phyloP scores from a whole-genome alignment of 1,140 invertebrate genomes.

The Lasioglossum baleicum region DNA sequence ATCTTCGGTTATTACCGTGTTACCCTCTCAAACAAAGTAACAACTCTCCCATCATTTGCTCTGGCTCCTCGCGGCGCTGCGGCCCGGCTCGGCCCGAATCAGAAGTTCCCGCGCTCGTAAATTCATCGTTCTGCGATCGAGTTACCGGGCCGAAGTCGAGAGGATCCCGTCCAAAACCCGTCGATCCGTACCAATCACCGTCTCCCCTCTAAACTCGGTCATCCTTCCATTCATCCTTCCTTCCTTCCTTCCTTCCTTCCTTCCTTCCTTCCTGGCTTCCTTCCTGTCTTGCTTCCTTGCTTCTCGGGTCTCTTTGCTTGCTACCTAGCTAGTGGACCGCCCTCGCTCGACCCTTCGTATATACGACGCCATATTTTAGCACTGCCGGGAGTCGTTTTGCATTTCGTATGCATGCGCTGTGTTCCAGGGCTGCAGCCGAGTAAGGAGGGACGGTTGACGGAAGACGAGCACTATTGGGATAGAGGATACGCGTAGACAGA shows the following conservation, averaged over 20 bases:
- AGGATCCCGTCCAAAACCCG: constrained; percentile 14
- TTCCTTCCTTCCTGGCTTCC: constrained; percentile 3
- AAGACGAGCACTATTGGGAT: constrained; percentile 4
- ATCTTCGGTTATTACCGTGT: constrained; percentile 30
- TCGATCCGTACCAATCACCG: constrained; percentile 29
- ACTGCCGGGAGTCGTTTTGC: constrained; percentile 31
- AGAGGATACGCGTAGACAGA: neutral
- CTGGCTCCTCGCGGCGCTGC: neutral
- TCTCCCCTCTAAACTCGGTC: neutral
- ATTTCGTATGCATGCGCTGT: constrained; percentile 68
- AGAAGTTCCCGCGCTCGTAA: constrained; percentile 16
- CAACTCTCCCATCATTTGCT: neutral
- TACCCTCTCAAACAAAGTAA: constrained; percentile 22
- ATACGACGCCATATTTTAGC: constrained; percentile 55
- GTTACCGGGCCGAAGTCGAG: neutral
- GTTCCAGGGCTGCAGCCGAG: constrained; percentile 16
- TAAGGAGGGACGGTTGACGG: neutral
- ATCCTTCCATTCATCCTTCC: constrained; percentile 20
- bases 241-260: neutral
- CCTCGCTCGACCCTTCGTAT: constrained; percentile 14
- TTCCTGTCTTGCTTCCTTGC: constrained; percentile 16
- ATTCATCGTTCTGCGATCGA: constrained; percentile 35
- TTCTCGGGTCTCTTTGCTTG: neutral
- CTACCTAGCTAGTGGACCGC: neutral
- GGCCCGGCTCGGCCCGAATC: neutral